Percentiles rank a stretch among this genome's conserved stretches.
Conservation (phyloP, 2,797 vertebrate genomes). For the Microchirus variegatus region DNA sequence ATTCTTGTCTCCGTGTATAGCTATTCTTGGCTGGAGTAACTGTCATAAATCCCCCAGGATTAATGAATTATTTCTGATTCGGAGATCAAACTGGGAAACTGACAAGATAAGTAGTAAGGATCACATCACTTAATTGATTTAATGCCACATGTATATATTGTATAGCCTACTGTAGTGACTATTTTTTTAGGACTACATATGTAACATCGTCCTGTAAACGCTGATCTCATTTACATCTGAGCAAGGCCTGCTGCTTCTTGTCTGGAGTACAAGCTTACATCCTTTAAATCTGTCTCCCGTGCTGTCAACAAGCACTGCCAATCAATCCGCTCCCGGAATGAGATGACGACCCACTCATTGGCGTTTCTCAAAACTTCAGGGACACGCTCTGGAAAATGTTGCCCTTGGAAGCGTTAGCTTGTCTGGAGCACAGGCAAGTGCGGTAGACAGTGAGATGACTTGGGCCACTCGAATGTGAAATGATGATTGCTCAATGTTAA, state of each 20-base stretch:
- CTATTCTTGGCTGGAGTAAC: too few species aligned
- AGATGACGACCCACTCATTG: background rate
- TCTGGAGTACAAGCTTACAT: background rate
- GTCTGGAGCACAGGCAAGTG: too few species aligned
- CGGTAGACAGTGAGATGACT: too few species aligned
- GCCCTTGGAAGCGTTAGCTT: background rate
- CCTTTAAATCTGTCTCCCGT: background rate
- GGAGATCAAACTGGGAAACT: too few species aligned
- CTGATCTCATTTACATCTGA: background rate
- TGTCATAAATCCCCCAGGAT: too few species aligned
- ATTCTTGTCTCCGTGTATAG: too few species aligned
- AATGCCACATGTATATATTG: background rate
- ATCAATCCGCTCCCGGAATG: background rate
- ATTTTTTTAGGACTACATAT: background rate
- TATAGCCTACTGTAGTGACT: background rate
- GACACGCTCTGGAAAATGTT: background rate
- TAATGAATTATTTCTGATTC: too few species aligned
- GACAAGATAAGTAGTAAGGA: background rate
- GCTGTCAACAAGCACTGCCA: background rate
- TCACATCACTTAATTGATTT: background rate
- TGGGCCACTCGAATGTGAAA: too few species aligned
- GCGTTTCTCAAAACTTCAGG: background rate
- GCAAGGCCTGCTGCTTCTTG: background rate
- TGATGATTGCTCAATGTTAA: too few species aligned
- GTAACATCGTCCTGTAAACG: background rate